Evolutionary conservation across 2,113 vertebrate genomes (phyloP).

Genomic region (Puntigrus tetrazona): DNA sequence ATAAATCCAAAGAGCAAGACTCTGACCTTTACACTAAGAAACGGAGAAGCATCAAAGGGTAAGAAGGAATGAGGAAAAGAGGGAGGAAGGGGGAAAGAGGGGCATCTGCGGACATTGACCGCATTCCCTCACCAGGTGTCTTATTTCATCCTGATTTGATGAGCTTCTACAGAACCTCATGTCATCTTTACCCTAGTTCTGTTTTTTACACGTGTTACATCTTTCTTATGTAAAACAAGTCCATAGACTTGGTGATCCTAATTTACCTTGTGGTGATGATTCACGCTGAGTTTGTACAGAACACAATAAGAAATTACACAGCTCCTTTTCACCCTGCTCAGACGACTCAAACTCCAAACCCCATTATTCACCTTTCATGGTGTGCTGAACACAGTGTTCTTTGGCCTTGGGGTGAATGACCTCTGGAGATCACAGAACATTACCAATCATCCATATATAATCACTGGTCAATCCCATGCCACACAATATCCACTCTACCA

Average conservation of each 20-base stretch:
- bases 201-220: background rate
- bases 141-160: conserved; percentile 6
- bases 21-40: conserved; percentile 18
- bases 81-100: background rate
- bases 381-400: conserved; percentile 46
- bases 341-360: background rate
- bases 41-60: conserved; percentile 21
- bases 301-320: background rate
- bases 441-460: background rate
- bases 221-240: background rate
- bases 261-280: background rate
- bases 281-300: background rate
- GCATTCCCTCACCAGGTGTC: conserved; percentile 34
- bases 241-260: background rate
- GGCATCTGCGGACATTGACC: conserved; percentile 4
- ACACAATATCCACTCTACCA: background rate
- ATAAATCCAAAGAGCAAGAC: background rate
- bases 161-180: background rate
- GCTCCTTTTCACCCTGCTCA: background rate
- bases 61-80: background rate
- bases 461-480: background rate
- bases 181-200: background rate
- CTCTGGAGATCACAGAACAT: conserved; percentile 4
- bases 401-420: conserved; percentile 28
- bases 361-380: conserved; percentile 5